phyloP scores from a whole-genome alignment of 2,797 vertebrate species.

The Sebastes hopkinsi region DNA sequence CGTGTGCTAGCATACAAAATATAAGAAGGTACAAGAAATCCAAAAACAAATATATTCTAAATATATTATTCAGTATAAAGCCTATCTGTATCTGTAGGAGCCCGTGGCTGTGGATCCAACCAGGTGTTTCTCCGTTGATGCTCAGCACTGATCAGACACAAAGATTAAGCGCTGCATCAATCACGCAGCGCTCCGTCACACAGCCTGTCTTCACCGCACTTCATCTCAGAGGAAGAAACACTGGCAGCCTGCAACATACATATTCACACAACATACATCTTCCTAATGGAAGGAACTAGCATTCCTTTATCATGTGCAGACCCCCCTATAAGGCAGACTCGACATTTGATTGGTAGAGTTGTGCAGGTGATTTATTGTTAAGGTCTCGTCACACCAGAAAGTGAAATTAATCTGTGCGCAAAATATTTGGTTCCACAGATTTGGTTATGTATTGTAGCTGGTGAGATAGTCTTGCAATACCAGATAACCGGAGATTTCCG shows the following conservation, averaged over 20 bases:
- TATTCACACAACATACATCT: constrained; percentile 25
- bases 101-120: background rate
- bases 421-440: background rate
- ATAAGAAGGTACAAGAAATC: background rate
- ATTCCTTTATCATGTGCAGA: constrained; percentile 1
- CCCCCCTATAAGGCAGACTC: background rate
- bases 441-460: background rate
- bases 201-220: constrained; percentile 6
- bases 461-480: background rate
- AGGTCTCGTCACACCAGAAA: background rate
- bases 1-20: background rate
- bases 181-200: constrained; percentile 50
- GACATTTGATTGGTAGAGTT: background rate
- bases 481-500: background rate
- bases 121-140: constrained; percentile 33
- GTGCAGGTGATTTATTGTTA: constrained; percentile 3
- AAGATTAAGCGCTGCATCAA: constrained; percentile 42
- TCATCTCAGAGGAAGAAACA: constrained; percentile 3
- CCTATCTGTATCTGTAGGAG: background rate
- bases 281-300: constrained; percentile 1
- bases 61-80: background rate
- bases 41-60: background rate
- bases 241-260: background rate
- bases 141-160: constrained; percentile 41
- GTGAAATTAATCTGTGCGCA: background rate